Percentiles rank a stretch among this genome's conserved stretches.
Conservation (phyloP, 2,888 invertebrate genomes). For the Drosophila neonasuta region DNA sequence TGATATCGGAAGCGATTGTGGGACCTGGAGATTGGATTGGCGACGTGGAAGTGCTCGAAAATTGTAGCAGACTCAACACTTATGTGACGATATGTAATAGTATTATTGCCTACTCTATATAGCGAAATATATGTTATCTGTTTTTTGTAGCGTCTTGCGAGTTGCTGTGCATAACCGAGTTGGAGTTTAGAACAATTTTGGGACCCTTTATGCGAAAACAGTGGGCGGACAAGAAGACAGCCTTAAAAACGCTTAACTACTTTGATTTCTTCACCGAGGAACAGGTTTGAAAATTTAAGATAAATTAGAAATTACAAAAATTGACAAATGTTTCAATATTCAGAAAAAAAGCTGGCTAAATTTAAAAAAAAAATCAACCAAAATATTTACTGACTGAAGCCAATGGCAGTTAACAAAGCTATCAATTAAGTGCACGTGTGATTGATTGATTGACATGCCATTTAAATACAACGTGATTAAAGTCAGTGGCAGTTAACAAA, state of each 20-base stretch:
- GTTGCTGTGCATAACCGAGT: slow-evolving; percentile 85
- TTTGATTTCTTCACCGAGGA: slow-evolving; percentile 72
- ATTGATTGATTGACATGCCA: too few relatives aligned
- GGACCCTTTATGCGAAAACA: slow-evolving; percentile 72
- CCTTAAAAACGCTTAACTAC: slow-evolving; percentile 75
- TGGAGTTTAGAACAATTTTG: slow-evolving; percentile 83
- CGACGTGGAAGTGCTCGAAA: slow-evolving; percentile 76
- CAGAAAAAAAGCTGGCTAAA: too few relatives aligned
- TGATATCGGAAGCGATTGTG: slow-evolving; percentile 65
- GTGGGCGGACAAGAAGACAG: slow-evolving; percentile 76
- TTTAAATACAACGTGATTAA: too few relatives aligned
- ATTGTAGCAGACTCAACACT: slow-evolving; percentile 54
- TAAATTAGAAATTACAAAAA: too few relatives aligned
- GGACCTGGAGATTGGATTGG: slow-evolving; percentile 78
- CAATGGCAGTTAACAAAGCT: too few relatives aligned
- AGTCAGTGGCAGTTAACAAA: too few relatives aligned
- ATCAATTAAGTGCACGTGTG: too few relatives aligned
- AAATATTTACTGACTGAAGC: too few relatives aligned
- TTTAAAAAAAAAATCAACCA: too few relatives aligned
- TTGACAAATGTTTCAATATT: too few relatives aligned
- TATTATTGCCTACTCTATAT: background rate
- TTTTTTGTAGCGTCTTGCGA: slow-evolving; percentile 83
- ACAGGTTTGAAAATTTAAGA: slow-evolving; percentile 64
- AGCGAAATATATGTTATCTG: background rate
- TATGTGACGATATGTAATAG: slow-evolving; percentile 55